Conservation (phyloP, 2,113 vertebrate genomes). For the Hyla sarda region DNA sequence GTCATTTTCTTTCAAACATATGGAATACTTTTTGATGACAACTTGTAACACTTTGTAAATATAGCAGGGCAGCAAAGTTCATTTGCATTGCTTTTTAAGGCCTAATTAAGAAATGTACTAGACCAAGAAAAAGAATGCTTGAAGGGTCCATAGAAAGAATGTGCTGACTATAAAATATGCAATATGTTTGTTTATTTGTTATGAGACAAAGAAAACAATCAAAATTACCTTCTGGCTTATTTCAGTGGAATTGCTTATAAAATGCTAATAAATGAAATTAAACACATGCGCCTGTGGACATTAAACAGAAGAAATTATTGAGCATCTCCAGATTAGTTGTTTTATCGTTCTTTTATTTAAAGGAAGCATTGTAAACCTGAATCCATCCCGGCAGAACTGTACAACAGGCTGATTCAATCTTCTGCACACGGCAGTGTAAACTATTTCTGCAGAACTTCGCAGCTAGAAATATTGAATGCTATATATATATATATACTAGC, state of each 20-base stretch:
- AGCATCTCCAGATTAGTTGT: neutral
- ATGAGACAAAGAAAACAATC: constrained; percentile 20
- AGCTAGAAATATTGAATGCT: no score
- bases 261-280: constrained; percentile 46
- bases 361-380: no score
- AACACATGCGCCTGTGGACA: constrained; percentile 36
- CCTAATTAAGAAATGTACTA: constrained; percentile 33
- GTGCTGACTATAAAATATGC: constrained; percentile 49
- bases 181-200: constrained; percentile 33
- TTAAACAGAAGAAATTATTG: constrained; percentile 12
- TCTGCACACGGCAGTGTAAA: no score
- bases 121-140: neutral
- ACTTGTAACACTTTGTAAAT: constrained; percentile 27
- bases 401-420: no score
- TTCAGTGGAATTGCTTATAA: constrained; percentile 19
- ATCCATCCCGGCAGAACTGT: no score
- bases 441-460: no score
- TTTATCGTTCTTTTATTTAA: no score
- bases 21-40: constrained; percentile 1
- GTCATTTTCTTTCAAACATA: neutral
- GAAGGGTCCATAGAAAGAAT: constrained; percentile 26
- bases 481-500: no score
- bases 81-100: constrained; percentile 11
- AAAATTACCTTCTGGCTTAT: constrained; percentile 45
- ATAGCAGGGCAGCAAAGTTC: neutral